phyloP scores from a whole-genome alignment of 2,113 vertebrate genomes.

The Hyperopisus bebe region DNA sequence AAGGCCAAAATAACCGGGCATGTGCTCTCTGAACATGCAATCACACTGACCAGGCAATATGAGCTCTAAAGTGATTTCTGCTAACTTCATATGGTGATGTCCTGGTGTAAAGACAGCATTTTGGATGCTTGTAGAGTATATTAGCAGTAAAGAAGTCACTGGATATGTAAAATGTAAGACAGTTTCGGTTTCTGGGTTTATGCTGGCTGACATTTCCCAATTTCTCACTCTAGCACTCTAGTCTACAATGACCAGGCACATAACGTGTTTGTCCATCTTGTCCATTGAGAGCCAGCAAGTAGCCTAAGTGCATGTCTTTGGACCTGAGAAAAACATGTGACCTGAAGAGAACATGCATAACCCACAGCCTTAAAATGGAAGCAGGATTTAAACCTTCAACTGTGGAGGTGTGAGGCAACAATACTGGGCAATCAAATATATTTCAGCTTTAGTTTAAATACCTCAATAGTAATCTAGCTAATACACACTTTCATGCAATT shows the following conservation, averaged over 20 bases:
- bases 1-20: not conserved
- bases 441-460: not conserved
- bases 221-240: not conserved
- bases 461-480: not conserved
- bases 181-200: not conserved
- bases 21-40: not conserved
- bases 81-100: not conserved
- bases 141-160: not conserved
- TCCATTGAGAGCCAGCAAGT: not conserved
- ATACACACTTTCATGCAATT: not conserved
- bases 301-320: not conserved
- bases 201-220: not conserved
- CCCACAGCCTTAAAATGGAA: not conserved
- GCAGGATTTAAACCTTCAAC: not conserved
- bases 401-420: not conserved
- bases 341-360: not conserved
- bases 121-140: not conserved
- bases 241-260: not conserved
- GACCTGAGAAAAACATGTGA: not conserved
- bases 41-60: not conserved
- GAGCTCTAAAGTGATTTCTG: not conserved
- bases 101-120: not conserved
- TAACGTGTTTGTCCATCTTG: not conserved
- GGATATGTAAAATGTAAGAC: not conserved
- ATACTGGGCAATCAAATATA: not conserved